A percentile compares a stretch with the other conserved stretches of the same genome.
These are phyloP conservation scores for Busseola fusca DNA, from an alignment of 2,888 invertebrate species.

Conservation along the genomic window DNA sequence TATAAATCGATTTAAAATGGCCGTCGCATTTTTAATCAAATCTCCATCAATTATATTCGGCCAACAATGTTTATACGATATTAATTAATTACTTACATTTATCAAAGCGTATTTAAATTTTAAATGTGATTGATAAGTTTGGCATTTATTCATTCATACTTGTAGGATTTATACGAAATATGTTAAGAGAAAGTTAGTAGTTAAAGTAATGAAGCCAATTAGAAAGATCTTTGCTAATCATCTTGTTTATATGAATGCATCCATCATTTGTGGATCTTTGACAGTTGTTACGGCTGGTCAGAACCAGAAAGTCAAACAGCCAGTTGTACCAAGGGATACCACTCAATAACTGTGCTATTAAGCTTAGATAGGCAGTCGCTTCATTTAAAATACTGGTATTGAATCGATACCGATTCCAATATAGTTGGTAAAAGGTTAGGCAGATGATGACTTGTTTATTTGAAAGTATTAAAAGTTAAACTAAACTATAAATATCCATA, in stretches of 20 bases:
- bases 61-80: slow-evolving; percentile 43
- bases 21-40: slow-evolving; percentile 55
- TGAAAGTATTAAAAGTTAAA: background rate
- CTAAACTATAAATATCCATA: background rate
- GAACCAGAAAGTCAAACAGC: too few relatives aligned
- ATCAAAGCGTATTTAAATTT: slow-evolving; percentile 47
- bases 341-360: background rate
- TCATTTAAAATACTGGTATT: too few relatives aligned
- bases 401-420: too few relatives aligned
- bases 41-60: slow-evolving; percentile 50
- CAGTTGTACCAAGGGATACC: background rate
- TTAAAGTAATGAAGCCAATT: slow-evolving; percentile 21
- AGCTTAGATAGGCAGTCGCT: background rate
- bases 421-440: too few relatives aligned
- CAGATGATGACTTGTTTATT: slow-evolving; percentile 9
- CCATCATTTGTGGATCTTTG: too few relatives aligned
- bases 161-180: slow-evolving; percentile 10
- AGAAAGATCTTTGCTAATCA: slow-evolving; percentile 7
- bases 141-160: slow-evolving; percentile 21
- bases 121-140: slow-evolving; percentile 36
- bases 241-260: slow-evolving; percentile 13
- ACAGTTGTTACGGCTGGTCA: too few relatives aligned
- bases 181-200: slow-evolving; percentile 36
- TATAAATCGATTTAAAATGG: slow-evolving; percentile 58
- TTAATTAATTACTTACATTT: slow-evolving; percentile 55